Evolutionary conservation across 2,888 invertebrate genomes (phyloP).

Genomic region (Dasypolia templi): DNA sequence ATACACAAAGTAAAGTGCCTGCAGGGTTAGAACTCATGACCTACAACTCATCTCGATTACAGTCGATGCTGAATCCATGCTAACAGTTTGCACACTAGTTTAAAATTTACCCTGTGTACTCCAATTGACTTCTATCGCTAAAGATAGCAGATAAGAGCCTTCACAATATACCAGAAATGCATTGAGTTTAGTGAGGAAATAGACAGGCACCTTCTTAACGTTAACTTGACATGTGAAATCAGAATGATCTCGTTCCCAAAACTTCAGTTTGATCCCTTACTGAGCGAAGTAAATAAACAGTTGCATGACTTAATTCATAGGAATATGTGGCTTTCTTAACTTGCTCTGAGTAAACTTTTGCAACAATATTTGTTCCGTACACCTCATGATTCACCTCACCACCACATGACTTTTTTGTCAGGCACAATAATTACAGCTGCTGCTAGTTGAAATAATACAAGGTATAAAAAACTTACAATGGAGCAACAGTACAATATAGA

Average conservation of each 20-base stretch:
- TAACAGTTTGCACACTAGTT: too few relatives aligned
- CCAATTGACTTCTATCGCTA: too few relatives aligned
- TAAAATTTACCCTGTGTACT: too few relatives aligned
- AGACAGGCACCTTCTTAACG: not conserved
- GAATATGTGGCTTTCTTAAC: slow-evolving; percentile 28
- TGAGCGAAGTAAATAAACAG: slow-evolving; percentile 13
- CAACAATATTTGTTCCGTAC: slow-evolving; percentile 40
- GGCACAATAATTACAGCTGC: not conserved
- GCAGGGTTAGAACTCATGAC: too few relatives aligned
- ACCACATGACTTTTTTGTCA: slow-evolving; percentile 3
- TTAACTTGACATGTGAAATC: slow-evolving; percentile 6
- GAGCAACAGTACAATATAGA: too few relatives aligned
- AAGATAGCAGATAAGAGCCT: too few relatives aligned
- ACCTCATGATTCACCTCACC: slow-evolving; percentile 19
- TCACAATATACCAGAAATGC: too few relatives aligned
- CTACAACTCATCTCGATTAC: too few relatives aligned
- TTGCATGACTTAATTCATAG: slow-evolving; percentile 30
- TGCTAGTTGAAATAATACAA: not conserved
- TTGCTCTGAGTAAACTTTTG: slow-evolving; percentile 25
- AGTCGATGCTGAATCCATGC: too few relatives aligned
- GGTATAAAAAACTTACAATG: not conserved
- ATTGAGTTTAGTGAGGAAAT: not conserved
- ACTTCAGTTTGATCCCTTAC: not conserved
- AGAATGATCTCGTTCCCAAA: slow-evolving; percentile 34
- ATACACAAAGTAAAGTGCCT: too few relatives aligned